A percentile compares a stretch with the other conserved stretches of the same genome.
Evolutionary conservation across 2,888 invertebrate genomes (phyloP).

Genomic region (Anodontia alba): DNA sequence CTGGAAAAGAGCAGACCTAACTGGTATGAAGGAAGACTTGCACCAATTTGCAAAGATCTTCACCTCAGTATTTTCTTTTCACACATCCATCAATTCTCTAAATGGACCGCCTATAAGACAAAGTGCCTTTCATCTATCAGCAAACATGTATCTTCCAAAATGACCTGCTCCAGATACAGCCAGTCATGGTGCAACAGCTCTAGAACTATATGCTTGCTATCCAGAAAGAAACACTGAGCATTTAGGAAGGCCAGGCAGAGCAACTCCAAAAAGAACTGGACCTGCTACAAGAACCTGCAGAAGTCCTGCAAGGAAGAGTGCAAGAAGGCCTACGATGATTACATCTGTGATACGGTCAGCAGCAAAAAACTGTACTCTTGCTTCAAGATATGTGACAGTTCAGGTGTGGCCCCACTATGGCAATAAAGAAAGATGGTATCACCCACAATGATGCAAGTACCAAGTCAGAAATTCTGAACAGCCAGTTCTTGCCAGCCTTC

Average conservation of each 20-base stretch:
- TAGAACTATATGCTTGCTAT: background rate
- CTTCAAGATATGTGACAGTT: conserved; percentile 14
- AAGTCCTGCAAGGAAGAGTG: background rate
- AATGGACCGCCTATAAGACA: background rate
- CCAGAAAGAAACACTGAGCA: background rate
- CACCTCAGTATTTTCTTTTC: background rate
- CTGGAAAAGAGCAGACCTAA: conserved; percentile 33
- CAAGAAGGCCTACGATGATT: conserved; percentile 17
- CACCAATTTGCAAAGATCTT: conserved; percentile 12
- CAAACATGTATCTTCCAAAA: conserved; percentile 26
- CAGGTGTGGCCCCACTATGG: conserved; percentile 10
- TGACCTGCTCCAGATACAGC: conserved; percentile 9
- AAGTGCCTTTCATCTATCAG: background rate
- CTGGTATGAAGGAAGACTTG: conserved; percentile 21
- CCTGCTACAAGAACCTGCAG: conserved; percentile 11
- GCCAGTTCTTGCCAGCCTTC: conserved; percentile 5
- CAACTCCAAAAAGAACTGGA: conserved; percentile 14
- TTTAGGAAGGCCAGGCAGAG: background rate
- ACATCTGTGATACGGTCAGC: conserved; percentile 22
- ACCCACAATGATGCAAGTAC: background rate
- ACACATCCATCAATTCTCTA: conserved; percentile 8
- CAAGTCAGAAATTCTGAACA: background rate
- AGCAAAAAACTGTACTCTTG: conserved; percentile 25
- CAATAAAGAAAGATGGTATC: background rate
- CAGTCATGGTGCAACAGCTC: background rate